Base-by-base conservation (phyloP, 2,888 invertebrate species). In the Apoda limacodes region DNA sequence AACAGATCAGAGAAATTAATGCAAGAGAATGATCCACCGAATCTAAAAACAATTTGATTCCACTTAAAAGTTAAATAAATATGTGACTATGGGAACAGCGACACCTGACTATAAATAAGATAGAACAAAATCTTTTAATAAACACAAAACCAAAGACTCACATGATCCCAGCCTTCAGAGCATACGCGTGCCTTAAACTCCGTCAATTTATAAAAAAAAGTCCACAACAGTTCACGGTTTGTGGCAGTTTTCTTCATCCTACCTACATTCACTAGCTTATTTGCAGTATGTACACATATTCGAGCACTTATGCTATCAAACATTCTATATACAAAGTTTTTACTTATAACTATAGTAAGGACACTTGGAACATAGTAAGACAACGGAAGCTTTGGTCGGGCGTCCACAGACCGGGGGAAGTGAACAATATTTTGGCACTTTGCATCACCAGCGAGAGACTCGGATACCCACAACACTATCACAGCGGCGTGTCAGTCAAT, bases 401-500 rank as follows among this genome's bases (percentile, higher is more conserved):
- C 40, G 42, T 42, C 45, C 42, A 30, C 32, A 32, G 38, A 26
- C 34, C 30, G 29, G 24, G 28, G 17, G n/a, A n/a, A n/a, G n/a
- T n/a, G n/a, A n/a, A n/a, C n/a, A n/a, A 35, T 29, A 28, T 36
- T 45, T 48, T 47, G 44, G 46, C 48, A 46, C 45, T 34, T 32
- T 22, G 22, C 25, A 21, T 27, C 35, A 20, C 31, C n/a, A n/a
- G n/a, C 24, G 31, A 25, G 17, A 25, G 22, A 28, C 15, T 25
- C 35, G 20, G 32, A 13, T 7, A 7, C 17, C 17, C 5, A 6
- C 7, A 6, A 17, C 17, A 17, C 17, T 6, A 5, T 17, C 17
- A 17, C 17, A 17, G 43, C 33, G 40, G 40, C 39, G 43, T 52
- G 60, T 85, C 83, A 95, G 88, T 96, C 95, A 81, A 95, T 91